These are phyloP conservation scores for Indicator indicator DNA, from an alignment of 2,113 vertebrate species.

Conservation along the genomic window DNA sequence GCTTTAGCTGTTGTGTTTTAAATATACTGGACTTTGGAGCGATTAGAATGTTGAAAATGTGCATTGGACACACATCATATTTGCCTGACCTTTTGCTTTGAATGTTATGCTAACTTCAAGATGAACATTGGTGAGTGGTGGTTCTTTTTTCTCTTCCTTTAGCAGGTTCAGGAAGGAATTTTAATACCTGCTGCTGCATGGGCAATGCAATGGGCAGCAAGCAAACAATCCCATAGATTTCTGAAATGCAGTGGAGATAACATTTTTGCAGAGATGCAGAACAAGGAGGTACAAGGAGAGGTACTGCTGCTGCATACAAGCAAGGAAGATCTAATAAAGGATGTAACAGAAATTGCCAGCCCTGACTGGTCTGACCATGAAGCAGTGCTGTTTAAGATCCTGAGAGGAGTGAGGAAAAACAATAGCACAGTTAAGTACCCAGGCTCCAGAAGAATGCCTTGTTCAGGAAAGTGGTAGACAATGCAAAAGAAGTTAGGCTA, in stretches of 20 bases:
- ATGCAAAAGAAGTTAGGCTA: not conserved
- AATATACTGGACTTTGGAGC: not conserved
- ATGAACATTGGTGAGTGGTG: not conserved
- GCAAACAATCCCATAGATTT: not conserved
- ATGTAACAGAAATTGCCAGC: not conserved
- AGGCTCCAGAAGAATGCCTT: not conserved
- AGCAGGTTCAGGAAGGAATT: not conserved
- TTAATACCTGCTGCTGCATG: not conserved
- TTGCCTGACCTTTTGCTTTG: not conserved
- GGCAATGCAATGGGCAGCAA: not conserved
- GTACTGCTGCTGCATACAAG: not conserved
- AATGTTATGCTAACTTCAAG: not conserved
- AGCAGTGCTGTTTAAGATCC: not conserved
- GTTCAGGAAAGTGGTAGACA: not conserved
- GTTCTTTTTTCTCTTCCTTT: not conserved
- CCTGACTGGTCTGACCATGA: not conserved
- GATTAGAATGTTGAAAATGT: not conserved
- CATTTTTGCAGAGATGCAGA: not conserved
- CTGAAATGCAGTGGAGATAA: not conserved
- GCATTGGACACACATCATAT: not conserved
- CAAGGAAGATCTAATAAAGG: not conserved
- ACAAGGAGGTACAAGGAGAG: not conserved
- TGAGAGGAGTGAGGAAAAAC: not conserved
- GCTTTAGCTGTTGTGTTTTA: not conserved
- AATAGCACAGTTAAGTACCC: rapidly evolving